A percentile compares a stretch with the other conserved stretches of the same genome.
Conservation (phyloP, 2,113 vertebrate species). For the Microtus oregoni region DNA sequence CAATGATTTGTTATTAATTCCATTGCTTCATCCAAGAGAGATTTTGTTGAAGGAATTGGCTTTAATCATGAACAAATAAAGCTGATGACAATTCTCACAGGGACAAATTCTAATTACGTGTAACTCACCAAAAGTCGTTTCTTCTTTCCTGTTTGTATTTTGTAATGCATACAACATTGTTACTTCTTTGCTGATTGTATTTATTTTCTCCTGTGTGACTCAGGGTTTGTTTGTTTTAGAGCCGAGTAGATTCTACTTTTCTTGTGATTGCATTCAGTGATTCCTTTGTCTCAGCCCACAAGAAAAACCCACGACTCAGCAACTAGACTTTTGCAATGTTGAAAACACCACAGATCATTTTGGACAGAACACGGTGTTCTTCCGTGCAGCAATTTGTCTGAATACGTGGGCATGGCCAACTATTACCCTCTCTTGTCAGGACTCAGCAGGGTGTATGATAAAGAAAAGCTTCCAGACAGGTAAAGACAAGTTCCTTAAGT, state of each 20-base stretch:
- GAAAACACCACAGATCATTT: not conserved
- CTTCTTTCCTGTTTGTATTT: too few relatives aligned
- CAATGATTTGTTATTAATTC: not conserved
- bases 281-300: conserved; percentile 16
- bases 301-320: conserved; percentile 41
- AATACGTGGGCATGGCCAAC: not conserved
- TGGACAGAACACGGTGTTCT: not conserved
- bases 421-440: not conserved
- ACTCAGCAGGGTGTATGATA: not conserved
- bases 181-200: not conserved
- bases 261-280: not conserved
- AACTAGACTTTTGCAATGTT: not conserved
- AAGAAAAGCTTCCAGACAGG: conserved; percentile 16
- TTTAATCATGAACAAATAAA: conserved; percentile 20
- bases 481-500: not conserved
- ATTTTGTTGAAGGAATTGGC: not conserved
- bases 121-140: too few relatives aligned
- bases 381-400: not conserved
- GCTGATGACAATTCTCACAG: not conserved
- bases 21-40: not conserved
- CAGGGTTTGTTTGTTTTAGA: not conserved
- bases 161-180: not conserved
- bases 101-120: not conserved
- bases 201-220: conserved; percentile 1
- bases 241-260: not conserved